Base-by-base conservation (phyloP, 2,888 invertebrate genomes). In the Criorhina ranunculi region DNA sequence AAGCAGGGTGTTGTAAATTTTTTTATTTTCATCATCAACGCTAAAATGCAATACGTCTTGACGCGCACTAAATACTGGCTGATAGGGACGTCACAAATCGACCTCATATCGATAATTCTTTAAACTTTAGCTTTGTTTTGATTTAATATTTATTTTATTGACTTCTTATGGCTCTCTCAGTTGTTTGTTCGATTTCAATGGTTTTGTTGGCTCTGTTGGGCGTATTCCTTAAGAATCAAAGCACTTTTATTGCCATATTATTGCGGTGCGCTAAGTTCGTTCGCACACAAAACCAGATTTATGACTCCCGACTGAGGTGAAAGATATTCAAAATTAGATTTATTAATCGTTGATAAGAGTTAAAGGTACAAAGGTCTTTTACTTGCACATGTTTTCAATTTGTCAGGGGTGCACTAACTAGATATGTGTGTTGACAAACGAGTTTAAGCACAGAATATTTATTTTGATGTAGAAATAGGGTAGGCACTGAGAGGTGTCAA, bases 221-320 rank as follows among this genome's bases (percentile, higher is more conserved):
- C 31, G 53, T 53, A 9, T 29, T n/a, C 1, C 11, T n/a, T 31
- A 11, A 9, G 9, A 9, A 17, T 53, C 24, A 4, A 24, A 24
- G 12, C 12, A n/a, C 12, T 40, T 59, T 29, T 40, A 40, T 59
- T 19, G 12, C n/a, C n/a, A 59, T 19, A 8, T 40, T 59, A 59
- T 19, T 35, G 24, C 59, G 40, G 40, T 57, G 57, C 19, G n/a
- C 57, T 57, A n/a, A 31, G 33, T 33, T 49, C 2, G 11, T 19
- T 49, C 6, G 24, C 4, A 24, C 24, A 19, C 11, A 6, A 24
- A 49, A 49, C 24, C 24, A 19, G 24, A 49, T 49, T 49, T 49
- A 49, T n/a, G 49, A 24, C n/a, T n/a, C n/a, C n/a, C n/a, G n/a
- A n/a, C n/a, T n/a, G n/a, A n/a, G n/a, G n/a, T n/a, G n/a, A n/a